Evolutionary conservation across 53 echinoderm and acorn worm genomes (phyloP).

Genomic region (Zoroaster sp.): DNA sequence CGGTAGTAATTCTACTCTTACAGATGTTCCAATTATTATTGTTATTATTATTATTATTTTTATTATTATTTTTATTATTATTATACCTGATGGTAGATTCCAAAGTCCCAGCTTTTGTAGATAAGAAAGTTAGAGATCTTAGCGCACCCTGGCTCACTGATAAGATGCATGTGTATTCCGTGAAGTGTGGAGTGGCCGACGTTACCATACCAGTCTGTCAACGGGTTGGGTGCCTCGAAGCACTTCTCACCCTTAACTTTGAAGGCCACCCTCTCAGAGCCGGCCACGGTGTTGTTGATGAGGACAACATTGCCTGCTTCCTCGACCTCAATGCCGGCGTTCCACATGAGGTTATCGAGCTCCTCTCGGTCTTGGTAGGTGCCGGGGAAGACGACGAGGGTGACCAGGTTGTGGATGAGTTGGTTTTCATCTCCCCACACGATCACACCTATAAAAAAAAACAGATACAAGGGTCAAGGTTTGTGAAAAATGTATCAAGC

Average conservation of each 20-base stretch:
- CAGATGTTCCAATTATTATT: not conserved
- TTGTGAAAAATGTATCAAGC: no score
- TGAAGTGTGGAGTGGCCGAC: conserved; percentile 79
- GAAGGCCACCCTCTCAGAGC: conserved; percentile 84
- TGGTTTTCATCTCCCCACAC: conserved; percentile 57
- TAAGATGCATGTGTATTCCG: conserved; percentile 57
- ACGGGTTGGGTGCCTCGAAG: not conserved
- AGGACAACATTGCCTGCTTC: conserved; percentile 60
- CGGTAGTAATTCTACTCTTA: no score
- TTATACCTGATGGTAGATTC: conserved; percentile 64
- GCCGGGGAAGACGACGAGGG: conserved; percentile 81
- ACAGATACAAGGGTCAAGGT: no score
- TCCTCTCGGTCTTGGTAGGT: conserved; percentile 86
- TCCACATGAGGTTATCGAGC: conserved; percentile 74
- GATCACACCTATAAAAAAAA: conserved; percentile 76
- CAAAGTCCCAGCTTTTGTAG: conserved; percentile 87
- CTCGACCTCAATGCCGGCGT: conserved; percentile 80
- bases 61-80: not conserved
- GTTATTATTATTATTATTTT: not conserved
- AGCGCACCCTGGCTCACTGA: conserved; percentile 25
- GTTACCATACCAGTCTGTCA: conserved; percentile 65
- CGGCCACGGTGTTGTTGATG: conserved; percentile 84
- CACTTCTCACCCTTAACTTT: conserved; percentile 79
- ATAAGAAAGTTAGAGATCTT: conserved; percentile 80
- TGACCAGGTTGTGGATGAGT: conserved; percentile 79